Evolutionary conservation across 2,888 invertebrate genomes (phyloP), one percentile per base, ranked within the genome.

Genomic region (Octonoba sinensis): DNA sequence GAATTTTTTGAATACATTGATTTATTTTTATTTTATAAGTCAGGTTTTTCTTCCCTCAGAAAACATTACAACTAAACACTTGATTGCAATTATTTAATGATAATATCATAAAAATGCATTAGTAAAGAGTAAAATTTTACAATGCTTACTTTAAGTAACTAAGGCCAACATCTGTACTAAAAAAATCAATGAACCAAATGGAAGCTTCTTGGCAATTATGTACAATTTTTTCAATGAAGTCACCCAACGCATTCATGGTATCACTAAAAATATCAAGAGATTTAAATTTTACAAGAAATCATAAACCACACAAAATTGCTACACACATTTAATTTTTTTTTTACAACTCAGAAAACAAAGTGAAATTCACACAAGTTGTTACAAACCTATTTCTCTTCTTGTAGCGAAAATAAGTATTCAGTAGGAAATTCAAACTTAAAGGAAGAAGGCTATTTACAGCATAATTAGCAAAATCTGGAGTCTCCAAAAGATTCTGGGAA

Each of bases 321-420:
- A 36, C 36, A 36, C 8, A 8, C 4, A 36, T 36, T n/a, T n/a
- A n/a, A n/a, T n/a, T n/a, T n/a, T n/a, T n/a, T n/a, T n/a, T n/a
- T n/a, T 36, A 36, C 36, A 36, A 36, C 36, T 36, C 11, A 11
- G 36, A 36, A 36, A 8, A 36, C 8, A 36, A 1, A 11, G 6
- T 36, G 11, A 36, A 36, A 36, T 36, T 11, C 13, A 62, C n/a
- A 62, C 16, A 27, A 27, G 8, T 27, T 2, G 16, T 62, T 36
- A 59, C 51, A 46, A 67, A 83, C 78, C 74, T 83, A 15, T 54
- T 73, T 56, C 69, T 57, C 13, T 77, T 76, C 83, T 89, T 88
- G 22, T 89, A 88, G 51, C 89, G 86, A 64, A 89, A 87, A 86
- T 89, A 90, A 16, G 89, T 89, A 85, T 90, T 89, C 83, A 89